Percentiles rank a stretch among this genome's conserved stretches.
Conservation (phyloP, 2,113 vertebrate species). For the Epinephelus moara region DNA sequence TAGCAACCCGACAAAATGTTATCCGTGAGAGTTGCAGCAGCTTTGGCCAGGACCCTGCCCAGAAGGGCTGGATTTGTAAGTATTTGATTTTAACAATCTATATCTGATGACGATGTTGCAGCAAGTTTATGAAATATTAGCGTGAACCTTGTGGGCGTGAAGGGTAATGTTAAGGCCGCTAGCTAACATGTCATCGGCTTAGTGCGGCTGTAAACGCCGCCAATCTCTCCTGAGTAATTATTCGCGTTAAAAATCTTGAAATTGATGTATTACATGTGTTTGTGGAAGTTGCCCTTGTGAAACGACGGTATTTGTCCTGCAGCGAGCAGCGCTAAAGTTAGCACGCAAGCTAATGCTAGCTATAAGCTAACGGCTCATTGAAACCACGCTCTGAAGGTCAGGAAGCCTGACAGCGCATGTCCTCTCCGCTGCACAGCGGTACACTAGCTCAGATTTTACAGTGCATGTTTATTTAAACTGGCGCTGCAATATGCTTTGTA, state of each 20-base stretch:
- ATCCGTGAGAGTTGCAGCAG: slow-evolving; percentile 92
- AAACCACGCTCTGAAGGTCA: slow-evolving; percentile 84
- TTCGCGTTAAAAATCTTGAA: fast-evolving
- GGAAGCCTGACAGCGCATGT: slow-evolving; percentile 71
- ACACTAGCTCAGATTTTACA: not conserved
- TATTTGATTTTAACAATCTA: not conserved
- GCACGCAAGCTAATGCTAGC: slow-evolving; percentile 63
- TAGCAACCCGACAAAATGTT: slow-evolving; percentile 84
- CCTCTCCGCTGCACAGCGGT: not conserved
- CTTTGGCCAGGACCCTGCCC: slow-evolving; percentile 89
- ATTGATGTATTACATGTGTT: not conserved
- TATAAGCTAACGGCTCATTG: slow-evolving; percentile 60
- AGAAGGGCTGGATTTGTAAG: slow-evolving; percentile 92
- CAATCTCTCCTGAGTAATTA: fast-evolving
- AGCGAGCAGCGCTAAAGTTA: slow-evolving; percentile 26
- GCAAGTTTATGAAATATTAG: slow-evolving; percentile 5
- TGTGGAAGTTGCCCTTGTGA: slow-evolving; percentile 55
- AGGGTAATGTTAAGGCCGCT: slow-evolving; percentile 63
- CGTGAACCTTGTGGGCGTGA: slow-evolving; percentile 51
- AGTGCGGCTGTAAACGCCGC: not conserved
- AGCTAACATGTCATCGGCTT: slow-evolving; percentile 43
- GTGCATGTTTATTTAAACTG: not conserved
- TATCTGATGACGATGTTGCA: not conserved
- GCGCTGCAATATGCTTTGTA: fast-evolving
- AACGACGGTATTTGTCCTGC: not conserved